Conservation (phyloP, 1,140 invertebrate species). For the Drosophila rufa region DNA sequence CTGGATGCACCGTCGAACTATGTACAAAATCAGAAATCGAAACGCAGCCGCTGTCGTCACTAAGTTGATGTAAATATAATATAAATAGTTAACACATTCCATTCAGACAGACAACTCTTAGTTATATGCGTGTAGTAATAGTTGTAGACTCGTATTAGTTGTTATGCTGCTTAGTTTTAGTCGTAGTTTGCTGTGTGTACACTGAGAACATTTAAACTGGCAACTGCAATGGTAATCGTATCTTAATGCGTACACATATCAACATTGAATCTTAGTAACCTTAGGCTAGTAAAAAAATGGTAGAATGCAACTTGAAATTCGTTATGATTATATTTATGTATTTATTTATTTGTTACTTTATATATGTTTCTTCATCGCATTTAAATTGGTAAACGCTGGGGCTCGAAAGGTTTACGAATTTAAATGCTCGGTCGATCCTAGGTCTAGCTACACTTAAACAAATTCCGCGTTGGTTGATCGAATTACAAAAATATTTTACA, state of each 20-base stretch:
- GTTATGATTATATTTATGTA: constrained; percentile 28
- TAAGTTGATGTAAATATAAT: background rate
- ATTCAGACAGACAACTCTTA: constrained; percentile 63
- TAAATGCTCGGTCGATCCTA: constrained; percentile 56
- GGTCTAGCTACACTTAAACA: constrained; percentile 45
- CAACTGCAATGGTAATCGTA: constrained; percentile 33
- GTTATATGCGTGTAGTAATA: constrained; percentile 28
- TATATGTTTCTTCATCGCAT: constrained; percentile 42
- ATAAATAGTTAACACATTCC: constrained; percentile 40
- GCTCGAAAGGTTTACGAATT: constrained; percentile 81
- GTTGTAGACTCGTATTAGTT: constrained; percentile 11
- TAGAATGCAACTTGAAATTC: constrained; percentile 51
- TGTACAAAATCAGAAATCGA: constrained; percentile 32
- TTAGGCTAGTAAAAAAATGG: constrained; percentile 25
- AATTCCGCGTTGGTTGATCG: background rate
- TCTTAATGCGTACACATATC: constrained; percentile 57
- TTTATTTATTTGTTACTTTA: constrained; percentile 16
- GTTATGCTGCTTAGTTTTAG: constrained; percentile 4
- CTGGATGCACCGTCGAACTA: constrained; percentile 34
- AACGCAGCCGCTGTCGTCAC: background rate
- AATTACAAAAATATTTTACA: constrained; percentile 40
- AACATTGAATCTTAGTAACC: constrained; percentile 47
- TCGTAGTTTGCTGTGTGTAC: constrained; percentile 29
- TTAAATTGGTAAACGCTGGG: constrained; percentile 82
- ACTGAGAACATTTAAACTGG: constrained; percentile 58